Percentiles rank a stretch among this genome's conserved stretches.
These are phyloP conservation scores for Stigmatopora nigra DNA, from an alignment of 2,113 vertebrate genomes.

Conservation along the genomic window DNA sequence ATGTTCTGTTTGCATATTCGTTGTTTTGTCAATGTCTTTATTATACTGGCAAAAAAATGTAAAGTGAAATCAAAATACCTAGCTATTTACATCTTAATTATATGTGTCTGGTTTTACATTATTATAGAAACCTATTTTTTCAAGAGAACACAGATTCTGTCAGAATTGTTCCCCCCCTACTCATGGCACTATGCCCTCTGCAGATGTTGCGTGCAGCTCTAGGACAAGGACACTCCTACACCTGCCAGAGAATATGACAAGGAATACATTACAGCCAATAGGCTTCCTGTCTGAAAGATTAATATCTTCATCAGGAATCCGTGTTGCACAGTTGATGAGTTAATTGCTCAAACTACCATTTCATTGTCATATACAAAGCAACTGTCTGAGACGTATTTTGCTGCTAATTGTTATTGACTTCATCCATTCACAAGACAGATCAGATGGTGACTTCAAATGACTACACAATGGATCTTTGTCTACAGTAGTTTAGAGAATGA, in stretches of 20 bases:
- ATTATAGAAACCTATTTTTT: not conserved
- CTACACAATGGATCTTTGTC: constrained; percentile 32
- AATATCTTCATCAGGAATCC: constrained; percentile 56
- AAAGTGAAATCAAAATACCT: not conserved
- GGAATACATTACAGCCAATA: constrained; percentile 55
- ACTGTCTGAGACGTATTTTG: constrained; percentile 51
- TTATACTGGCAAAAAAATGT: not conserved
- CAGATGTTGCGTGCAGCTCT: constrained; percentile 44
- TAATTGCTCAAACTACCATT: constrained; percentile 62
- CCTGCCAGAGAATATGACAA: constrained; percentile 56
- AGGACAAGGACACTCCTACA: constrained; percentile 61
- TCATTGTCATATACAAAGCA: constrained; percentile 46
- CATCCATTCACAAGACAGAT: constrained; percentile 9
- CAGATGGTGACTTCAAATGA: constrained; percentile 22
- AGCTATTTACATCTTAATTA: not conserved
- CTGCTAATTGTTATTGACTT: constrained; percentile 49
- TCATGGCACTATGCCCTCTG: constrained; percentile 53
- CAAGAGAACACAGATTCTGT: constrained; percentile 5
- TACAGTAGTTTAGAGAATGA: constrained; percentile 10
- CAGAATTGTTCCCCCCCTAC: constrained; percentile 40
- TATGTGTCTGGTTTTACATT: not conserved
- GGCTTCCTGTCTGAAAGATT: constrained; percentile 34
- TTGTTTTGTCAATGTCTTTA: not conserved
- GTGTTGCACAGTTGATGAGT: constrained; percentile 60
- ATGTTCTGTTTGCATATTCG: not conserved